These are phyloP conservation scores for Alauda arvensis DNA, from an alignment of 2,797 vertebrate species.

Conservation along the genomic window DNA sequence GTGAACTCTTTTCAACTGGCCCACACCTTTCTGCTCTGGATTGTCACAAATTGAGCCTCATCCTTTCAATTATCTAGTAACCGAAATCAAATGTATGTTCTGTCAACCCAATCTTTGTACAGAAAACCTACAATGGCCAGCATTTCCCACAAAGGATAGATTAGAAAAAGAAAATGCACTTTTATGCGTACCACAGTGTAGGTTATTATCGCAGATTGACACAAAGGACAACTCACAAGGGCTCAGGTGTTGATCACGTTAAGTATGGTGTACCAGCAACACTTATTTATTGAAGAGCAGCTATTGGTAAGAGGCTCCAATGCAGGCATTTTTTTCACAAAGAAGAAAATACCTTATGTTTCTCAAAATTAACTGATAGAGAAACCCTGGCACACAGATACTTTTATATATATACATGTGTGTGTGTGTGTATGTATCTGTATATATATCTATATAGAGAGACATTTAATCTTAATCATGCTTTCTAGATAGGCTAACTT, in stretches of 20 bases:
- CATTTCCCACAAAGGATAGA: background rate
- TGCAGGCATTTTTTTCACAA: background rate
- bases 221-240: background rate
- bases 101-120: background rate
- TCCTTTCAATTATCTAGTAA: conserved; percentile 17
- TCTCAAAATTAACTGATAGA: background rate
- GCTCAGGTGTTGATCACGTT: background rate
- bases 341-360: background rate
- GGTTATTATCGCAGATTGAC: background rate
- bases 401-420: background rate
- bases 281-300: background rate
- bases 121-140: background rate
- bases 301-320: background rate
- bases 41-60: background rate
- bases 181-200: background rate
- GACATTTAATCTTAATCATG: background rate
- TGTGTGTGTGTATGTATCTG: background rate
- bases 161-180: background rate
- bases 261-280: background rate
- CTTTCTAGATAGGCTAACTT: background rate
- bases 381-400: background rate
- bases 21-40: background rate
- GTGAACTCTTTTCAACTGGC: background rate
- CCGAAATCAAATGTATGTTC: conserved; percentile 9
- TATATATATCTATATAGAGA: background rate